Base-by-base conservation (phyloP, 2,797 vertebrate genomes). In the Orestias chungarensis region DNA sequence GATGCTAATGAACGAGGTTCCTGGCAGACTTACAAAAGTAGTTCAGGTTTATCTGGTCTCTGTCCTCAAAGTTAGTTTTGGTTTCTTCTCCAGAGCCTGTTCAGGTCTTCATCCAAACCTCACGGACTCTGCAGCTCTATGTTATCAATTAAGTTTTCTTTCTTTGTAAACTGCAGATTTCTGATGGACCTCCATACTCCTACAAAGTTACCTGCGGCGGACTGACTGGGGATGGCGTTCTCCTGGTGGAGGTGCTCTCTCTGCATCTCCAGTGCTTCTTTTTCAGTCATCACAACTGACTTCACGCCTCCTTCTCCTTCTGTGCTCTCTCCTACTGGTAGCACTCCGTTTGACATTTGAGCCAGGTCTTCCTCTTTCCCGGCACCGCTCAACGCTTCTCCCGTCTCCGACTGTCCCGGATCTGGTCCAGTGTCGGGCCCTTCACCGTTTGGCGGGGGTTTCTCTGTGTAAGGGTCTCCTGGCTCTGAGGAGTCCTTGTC, bases 61-160 rank as follows among this genome's bases (percentile, higher is more conserved):
- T 59, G 76, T 49, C 57, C 35, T 15, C 42, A 25, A 11, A 15
- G 25, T 69, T 35, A 11, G 44, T 59, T 29, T 31, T 31, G 2
- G 27, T 17, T 35, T 59, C 9, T 20, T 23, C 5, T 50, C 3
- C 1, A 15, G 55, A 40, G 64, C 70, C 66, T 14, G 68, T 76
- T 33, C 20, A 10, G 70, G 71, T 72, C 54, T 55, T 40, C 1
- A 67, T 35, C 50, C n/a, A 0, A 18, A 1, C 46, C 46, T 93
- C 87, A 98, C 18, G 97, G 97, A 88, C 96, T 97, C 87, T 96
- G 94, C 84, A 96, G 89, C 88, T 98, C 97, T 92, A 98, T 97
- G 68, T 98, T 97, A 65, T 97, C 95, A 80, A 98, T 91, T 89
- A 98, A 90, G 75, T 95, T 95, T 84, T 98, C 97, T 85, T 96